These are phyloP conservation scores for Dicerorhinus sumatrensis DNA, from an alignment of 2,113 vertebrate genomes.

Conservation along the genomic window DNA sequence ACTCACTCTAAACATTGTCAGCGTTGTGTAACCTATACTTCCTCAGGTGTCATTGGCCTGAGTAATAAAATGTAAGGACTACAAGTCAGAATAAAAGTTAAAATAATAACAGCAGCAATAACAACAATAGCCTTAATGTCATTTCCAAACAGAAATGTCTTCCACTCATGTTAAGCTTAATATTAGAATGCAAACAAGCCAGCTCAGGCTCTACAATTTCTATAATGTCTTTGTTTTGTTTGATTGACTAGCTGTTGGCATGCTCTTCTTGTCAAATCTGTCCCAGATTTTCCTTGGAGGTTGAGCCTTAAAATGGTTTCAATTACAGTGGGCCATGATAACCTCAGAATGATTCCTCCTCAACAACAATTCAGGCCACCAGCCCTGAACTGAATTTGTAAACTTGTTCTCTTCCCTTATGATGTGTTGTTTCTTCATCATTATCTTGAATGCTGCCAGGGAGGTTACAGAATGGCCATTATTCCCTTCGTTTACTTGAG, in stretches of 20 bases:
- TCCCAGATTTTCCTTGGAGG: not conserved
- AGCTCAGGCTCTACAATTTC: not conserved
- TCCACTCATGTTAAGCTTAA: not conserved
- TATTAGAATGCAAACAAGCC: not conserved
- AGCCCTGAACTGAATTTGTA: not conserved
- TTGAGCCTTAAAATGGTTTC: not conserved
- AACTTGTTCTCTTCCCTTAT: not conserved
- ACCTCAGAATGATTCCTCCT: not conserved
- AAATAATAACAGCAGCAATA: not conserved
- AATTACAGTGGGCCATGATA: not conserved
- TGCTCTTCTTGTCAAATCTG: not conserved
- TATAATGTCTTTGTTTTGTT: not conserved
- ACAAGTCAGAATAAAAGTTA: not conserved
- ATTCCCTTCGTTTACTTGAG: not conserved
- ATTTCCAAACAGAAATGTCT: not conserved
- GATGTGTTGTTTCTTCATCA: not conserved
- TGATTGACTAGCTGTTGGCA: not conserved
- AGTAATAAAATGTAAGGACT: not conserved
- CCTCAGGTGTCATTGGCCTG: not conserved
- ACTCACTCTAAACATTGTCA: not conserved
- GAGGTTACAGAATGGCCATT: not conserved
- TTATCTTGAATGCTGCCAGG: not conserved
- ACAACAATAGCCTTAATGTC: not conserved
- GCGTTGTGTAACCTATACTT: not conserved
- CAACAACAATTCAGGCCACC: not conserved